Evolutionary conservation across 2,888 invertebrate genomes (phyloP), one percentile per base, ranked within the genome.

Genomic region (Melanophora roralis): DNA sequence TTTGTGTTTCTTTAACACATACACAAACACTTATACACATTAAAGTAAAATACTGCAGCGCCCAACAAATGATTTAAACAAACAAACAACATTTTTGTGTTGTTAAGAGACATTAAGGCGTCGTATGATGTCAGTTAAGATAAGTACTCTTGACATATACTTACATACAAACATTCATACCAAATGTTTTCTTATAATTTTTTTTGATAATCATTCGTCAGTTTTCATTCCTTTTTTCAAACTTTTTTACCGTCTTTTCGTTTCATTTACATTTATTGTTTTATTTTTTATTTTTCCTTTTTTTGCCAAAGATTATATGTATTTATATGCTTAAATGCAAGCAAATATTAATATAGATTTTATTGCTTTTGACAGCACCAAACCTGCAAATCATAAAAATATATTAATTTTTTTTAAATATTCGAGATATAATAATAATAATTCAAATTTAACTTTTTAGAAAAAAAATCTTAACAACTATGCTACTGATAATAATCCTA

Each of bases 51-150:
- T 36, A 36, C 36, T 19, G 19, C 36, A 49, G 40, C 38, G 32
- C 47, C 59, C 59, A 64, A 27, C 43, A 53, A n/a, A 45, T 72
- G 72, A 62, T 32, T 59, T 38, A 23, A 47, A 62, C 32, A 57
- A 51, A 59, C 19, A 45, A 60, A 59, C n/a, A n/a, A n/a, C 36
- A 60, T 62, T 53, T 68, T 65, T 60, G 53, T 62, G 51, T 60
- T 64, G 53, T 68, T 78, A 47, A 67, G 72, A 82, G 82, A 82
- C 82, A 82, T 77, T 80, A 80, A 64, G 82, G 82, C 82, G 82
- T 78, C 82, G 71, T 71, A 76, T 71, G 76, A 79, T 65, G 79
- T 78, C 72, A 78, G 62, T 78, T 73, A 40, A 73, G 72, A 73
- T 78, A 78, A 68, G 73, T 62, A 73, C 71, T 57, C 47, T 62